Percentiles rank a stretch among this genome's conserved stretches.
Evolutionary conservation across 2,113 vertebrate species (phyloP).

Genomic region (Lipophrys pholis): DNA sequence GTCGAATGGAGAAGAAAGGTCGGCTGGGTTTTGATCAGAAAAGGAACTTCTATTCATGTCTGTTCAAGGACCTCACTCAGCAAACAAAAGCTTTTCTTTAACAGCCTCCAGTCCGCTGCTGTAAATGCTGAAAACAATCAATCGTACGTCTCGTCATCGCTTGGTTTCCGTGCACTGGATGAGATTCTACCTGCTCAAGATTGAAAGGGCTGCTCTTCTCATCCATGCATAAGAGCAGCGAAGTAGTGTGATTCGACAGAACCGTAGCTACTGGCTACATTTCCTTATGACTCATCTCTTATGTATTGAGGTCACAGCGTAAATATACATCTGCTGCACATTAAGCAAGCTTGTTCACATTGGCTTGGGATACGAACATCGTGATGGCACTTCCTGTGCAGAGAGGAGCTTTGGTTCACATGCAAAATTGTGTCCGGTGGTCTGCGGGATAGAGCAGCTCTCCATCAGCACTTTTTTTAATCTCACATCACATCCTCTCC

Average conservation of each 20-base stretch:
- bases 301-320: constrained; percentile 61
- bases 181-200: background rate
- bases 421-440: background rate
- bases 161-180: background rate
- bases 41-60: background rate
- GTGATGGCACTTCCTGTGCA: constrained; percentile 28
- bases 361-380: constrained; percentile 1
- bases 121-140: background rate
- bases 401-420: background rate
- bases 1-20: background rate
- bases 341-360: constrained; percentile 40
- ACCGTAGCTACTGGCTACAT: constrained; percentile 25
- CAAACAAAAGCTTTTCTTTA: background rate
- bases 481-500: constrained; percentile 15
- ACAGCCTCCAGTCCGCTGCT: background rate
- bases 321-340: constrained; percentile 56
- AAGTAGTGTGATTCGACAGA: constrained; percentile 15
- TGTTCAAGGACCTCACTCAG: background rate
- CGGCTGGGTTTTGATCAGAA: background rate
- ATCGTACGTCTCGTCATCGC: background rate
- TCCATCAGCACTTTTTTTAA: constrained; percentile 49
- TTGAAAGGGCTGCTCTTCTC: constrained; percentile 20
- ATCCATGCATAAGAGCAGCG: constrained; percentile 15
- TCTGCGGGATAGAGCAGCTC: constrained; percentile 23
- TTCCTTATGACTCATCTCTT: constrained; percentile 59